These are phyloP conservation scores for Muscicapa striata DNA, from an alignment of 2,797 vertebrate genomes.

Conservation along the genomic window DNA sequence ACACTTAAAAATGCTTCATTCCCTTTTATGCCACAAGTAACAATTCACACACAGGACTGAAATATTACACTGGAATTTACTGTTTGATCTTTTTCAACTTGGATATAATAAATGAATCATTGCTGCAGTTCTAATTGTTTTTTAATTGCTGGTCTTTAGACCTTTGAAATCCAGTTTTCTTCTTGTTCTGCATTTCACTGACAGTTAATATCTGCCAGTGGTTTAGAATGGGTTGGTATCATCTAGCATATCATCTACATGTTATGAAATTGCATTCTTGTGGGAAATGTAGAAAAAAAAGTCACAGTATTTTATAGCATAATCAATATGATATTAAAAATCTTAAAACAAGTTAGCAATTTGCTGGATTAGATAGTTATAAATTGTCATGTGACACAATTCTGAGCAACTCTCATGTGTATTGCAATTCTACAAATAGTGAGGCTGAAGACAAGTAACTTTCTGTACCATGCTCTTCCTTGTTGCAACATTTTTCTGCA, in stretches of 20 bases:
- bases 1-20: conserved; percentile 22
- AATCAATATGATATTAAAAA: conserved; percentile 27
- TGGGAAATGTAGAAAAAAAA: background rate
- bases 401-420: background rate
- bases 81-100: conserved; percentile 47
- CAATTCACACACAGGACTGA: background rate
- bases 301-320: background rate
- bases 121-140: conserved; percentile 19
- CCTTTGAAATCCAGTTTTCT: conserved; percentile 1
- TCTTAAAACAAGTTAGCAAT: background rate
- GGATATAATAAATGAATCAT: conserved; percentile 7
- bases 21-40: conserved; percentile 43
- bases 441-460: background rate
- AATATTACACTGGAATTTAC: conserved; percentile 22
- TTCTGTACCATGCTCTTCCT: background rate
- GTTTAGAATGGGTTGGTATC: background rate
- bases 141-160: conserved; percentile 31
- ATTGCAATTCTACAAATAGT: background rate
- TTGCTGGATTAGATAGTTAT: background rate
- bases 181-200: background rate
- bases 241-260: background rate
- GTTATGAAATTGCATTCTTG: background rate
- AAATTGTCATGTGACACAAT: background rate
- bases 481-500: background rate
- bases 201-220: background rate